Conservation (phyloP, 2,888 invertebrate species). For the Crepidodera aurea region DNA sequence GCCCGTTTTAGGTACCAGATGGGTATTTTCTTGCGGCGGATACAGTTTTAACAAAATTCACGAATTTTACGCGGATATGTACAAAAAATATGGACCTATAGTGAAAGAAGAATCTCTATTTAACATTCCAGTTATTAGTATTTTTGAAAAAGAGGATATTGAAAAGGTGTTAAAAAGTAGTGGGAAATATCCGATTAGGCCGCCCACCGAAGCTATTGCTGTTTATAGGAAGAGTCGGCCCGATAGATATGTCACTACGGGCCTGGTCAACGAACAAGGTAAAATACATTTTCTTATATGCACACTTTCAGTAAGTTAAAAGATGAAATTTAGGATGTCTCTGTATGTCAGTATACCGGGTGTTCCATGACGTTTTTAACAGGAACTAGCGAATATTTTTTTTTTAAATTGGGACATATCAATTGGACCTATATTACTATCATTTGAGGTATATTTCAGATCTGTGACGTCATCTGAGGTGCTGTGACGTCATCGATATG, state of each 20-base stretch:
- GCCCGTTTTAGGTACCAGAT: constrained; percentile 81
- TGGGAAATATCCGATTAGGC: constrained; percentile 79
- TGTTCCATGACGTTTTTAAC: too few species aligned
- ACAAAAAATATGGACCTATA: constrained; percentile 76
- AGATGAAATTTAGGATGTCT: too few species aligned
- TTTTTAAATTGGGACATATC: too few species aligned
- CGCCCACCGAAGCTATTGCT: constrained; percentile 82
- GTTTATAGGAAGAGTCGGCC: constrained; percentile 76
- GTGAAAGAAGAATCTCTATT: constrained; percentile 80
- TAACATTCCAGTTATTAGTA: constrained; percentile 75
- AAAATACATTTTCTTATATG: too few species aligned
- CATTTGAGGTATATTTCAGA: too few species aligned
- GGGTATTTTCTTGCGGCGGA: constrained; percentile 75
- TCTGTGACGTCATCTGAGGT: too few species aligned
- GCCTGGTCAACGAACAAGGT: constrained; percentile 85
- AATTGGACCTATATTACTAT: too few species aligned
- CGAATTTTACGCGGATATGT: constrained; percentile 80
- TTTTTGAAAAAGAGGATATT: constrained; percentile 75
- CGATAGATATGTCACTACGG: constrained; percentile 82
- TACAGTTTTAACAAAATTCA: constrained; percentile 75
- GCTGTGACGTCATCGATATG: too few species aligned
- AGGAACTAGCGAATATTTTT: too few species aligned
- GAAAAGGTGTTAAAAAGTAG: constrained; percentile 78
- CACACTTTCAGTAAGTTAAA: too few species aligned
- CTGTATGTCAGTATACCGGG: too few species aligned